These are phyloP conservation scores for Mungos mungo DNA, from an alignment of 2,113 vertebrate genomes.

Conservation along the genomic window DNA sequence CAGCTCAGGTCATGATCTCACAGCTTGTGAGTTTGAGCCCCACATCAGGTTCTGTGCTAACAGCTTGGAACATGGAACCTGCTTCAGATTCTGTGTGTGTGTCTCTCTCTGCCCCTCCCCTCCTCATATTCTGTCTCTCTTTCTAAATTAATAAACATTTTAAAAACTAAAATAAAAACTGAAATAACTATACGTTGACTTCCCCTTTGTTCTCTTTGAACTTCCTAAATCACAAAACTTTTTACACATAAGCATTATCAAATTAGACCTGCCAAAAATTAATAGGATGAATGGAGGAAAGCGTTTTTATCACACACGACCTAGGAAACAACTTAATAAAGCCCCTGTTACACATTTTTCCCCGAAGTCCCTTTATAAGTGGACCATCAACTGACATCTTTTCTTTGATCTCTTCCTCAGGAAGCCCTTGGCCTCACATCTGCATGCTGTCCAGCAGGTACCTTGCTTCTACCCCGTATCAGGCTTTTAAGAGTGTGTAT, in stretches of 20 bases:
- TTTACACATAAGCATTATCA: constrained; percentile 14
- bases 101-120: no score
- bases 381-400: not conserved
- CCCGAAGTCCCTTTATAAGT: not conserved
- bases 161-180: no score
- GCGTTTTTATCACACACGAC: not conserved
- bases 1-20: no score
- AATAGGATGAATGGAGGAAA: not conserved
- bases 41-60: no score
- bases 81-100: no score
- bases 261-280: not conserved
- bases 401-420: not conserved
- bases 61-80: no score
- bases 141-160: no score
- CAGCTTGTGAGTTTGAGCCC: no score
- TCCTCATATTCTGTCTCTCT: no score
- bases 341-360: not conserved
- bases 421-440: not conserved
- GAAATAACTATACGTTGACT: not conserved
- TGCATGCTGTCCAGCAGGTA: not conserved
- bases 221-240: not conserved
- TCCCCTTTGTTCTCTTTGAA: not conserved
- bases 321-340: not conserved
- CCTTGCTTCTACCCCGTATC: not conserved
- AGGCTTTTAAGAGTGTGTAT: not conserved